Conservation (phyloP, 2,113 vertebrate genomes). For the Chionis minor region DNA sequence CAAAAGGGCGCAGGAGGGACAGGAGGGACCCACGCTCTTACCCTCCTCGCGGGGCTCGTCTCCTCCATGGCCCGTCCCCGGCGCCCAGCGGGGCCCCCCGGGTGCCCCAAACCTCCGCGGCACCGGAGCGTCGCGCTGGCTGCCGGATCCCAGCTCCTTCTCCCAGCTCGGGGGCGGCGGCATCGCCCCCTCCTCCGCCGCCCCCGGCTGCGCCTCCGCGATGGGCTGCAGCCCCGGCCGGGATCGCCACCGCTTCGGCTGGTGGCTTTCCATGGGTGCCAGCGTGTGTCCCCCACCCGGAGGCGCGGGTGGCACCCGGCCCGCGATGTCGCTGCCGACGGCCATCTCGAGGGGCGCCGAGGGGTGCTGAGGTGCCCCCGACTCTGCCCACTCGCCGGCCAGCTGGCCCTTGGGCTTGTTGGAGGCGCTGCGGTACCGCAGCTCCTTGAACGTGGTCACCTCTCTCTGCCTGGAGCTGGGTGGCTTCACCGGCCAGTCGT, state of each 20-base stretch:
- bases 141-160: background rate
- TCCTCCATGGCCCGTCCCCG: background rate
- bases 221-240: conserved; percentile 75
- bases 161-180: background rate
- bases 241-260: conserved; percentile 79
- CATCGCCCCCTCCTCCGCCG: conserved; percentile 64
- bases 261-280: conserved; percentile 74
- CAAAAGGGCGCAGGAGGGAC: no score
- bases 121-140: background rate
- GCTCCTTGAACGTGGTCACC: conserved; percentile 92
- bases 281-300: background rate
- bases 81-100: background rate
- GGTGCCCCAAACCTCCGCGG: background rate
- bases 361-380: background rate
- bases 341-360: accelerated
- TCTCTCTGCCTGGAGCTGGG: conserved; percentile 68
- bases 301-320: conserved; percentile 40
- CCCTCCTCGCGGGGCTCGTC: background rate
- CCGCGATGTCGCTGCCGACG: accelerated
- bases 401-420: conserved; percentile 70
- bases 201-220: conserved; percentile 66
- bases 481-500: conserved; percentile 55
- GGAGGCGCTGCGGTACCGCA: conserved; percentile 77
- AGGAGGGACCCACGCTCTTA: background rate
- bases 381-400: conserved; percentile 67